Evolutionary conservation across 64 coral and sea anemone genomes (phyloP).

Genomic region (Montipora foliosa): DNA sequence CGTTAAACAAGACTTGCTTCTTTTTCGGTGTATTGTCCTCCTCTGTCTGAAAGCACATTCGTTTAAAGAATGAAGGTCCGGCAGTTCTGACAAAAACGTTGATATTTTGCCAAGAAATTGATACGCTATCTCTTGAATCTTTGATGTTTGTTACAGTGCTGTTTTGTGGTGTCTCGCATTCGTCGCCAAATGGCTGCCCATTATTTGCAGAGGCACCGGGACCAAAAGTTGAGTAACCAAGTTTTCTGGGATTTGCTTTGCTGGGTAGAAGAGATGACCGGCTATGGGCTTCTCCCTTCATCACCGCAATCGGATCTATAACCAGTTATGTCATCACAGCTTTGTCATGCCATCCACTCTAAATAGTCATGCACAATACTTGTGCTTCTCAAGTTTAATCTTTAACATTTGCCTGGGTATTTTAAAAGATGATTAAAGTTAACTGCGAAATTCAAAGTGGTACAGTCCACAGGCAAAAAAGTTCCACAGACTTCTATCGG

Average conservation of each 20-base stretch:
- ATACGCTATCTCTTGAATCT: background rate
- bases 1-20: slow-evolving; percentile 29
- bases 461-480: too few relatives aligned
- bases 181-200: background rate
- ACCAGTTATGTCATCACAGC: too few relatives aligned
- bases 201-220: slow-evolving; percentile 18
- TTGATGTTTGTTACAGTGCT: background rate
- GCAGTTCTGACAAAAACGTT: slow-evolving; percentile 8
- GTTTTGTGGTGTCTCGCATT: background rate
- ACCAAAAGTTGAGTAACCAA: slow-evolving; percentile 28
- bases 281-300: background rate
- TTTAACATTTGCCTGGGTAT: too few relatives aligned
- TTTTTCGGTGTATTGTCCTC: background rate
- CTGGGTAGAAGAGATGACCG: background rate
- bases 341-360: too few relatives aligned
- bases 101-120: slow-evolving; percentile 37
- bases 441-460: too few relatives aligned
- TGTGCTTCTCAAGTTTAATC: too few relatives aligned
- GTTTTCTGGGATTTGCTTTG: too few relatives aligned
- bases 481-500: too few relatives aligned
- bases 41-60: background rate
- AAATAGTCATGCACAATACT: too few relatives aligned
- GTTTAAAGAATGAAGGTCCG: slow-evolving; percentile 13
- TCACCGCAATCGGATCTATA: background rate
- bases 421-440: too few relatives aligned